Evolutionary conservation across 2,113 vertebrate genomes (phyloP), one percentile per base, ranked within the genome.

Genomic region (Glaucidium brasilianum): DNA sequence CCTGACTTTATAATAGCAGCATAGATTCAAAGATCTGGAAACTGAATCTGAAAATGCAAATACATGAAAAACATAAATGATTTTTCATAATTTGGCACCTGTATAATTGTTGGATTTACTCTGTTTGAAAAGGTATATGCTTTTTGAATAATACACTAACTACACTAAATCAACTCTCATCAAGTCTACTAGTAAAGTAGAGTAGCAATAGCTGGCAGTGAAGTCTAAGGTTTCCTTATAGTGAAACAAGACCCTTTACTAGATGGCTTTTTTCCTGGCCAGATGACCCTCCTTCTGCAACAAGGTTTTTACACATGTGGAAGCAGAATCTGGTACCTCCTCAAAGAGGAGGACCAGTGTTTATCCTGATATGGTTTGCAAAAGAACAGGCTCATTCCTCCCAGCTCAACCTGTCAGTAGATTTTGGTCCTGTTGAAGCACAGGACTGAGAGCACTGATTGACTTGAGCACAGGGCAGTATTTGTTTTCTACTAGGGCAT

Each of bases 301-400:
- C 1, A 3, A 53, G 17, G 8, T 3, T 5, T 82, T 91, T 76
- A 45, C 55, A 75, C 0, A 0, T 32, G 12, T 63, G 73, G 71
- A 82, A 83, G 66, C 32, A 87, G 87, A 87, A 87, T 56, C 59
- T n/a, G 3, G 13, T 58, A 23, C 20, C n/a, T 81, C 64, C 19
- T 86, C 63, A 47, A 75, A 71, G 30, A 73, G 34, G 20, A 87
- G 12, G 68, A 72, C 78, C 41, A 13, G 41, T 62, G 19, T 34
- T 71, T 53, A 37, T n/a, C 41, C 27, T 0, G 0, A 32, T 0
- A 16, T 14, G 18, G 6, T 67, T 73, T 45, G 41, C 32, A 68
- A 58, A 45, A 35, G 34, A 79, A n/a, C 13, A 27, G 53, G 12
- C 32, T 79, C 4, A n/a, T 43, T 90, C 58, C 25, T 91, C 15